Conservation (phyloP, 2,113 vertebrate species). For the Ancistrus triradiatus region DNA sequence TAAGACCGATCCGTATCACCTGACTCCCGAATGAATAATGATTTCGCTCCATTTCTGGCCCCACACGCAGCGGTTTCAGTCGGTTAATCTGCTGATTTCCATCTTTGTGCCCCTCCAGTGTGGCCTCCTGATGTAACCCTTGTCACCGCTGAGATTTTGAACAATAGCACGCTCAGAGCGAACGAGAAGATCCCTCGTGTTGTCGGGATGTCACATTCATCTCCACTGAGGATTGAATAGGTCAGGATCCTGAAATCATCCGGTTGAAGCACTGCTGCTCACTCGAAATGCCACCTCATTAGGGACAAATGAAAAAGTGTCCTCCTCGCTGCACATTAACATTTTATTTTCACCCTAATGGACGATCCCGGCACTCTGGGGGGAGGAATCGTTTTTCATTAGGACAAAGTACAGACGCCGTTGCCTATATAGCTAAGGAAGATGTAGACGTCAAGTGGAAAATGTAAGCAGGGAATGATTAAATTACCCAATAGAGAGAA, state of each 20-base stretch:
- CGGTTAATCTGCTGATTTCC: conserved; percentile 2
- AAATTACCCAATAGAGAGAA: no score
- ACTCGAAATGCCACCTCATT: conserved; percentile 36
- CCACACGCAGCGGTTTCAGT: not conserved
- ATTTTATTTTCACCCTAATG: conserved; percentile 24
- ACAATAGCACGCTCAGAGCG: not conserved
- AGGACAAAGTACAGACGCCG: conserved; percentile 10
- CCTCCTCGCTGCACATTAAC: conserved; percentile 28
- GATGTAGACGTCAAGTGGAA: no score
- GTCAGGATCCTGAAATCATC: conserved; percentile 24
- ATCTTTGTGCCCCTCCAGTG: not conserved
- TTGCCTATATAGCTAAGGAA: not conserved
- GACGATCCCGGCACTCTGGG: conserved; percentile 7
- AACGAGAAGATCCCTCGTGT: not conserved
- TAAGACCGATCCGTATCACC: not conserved
- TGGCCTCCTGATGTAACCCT: not conserved
- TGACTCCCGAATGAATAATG: not conserved
- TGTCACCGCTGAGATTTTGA: not conserved
- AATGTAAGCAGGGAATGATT: not conserved
- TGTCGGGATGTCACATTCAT: conserved; percentile 9
- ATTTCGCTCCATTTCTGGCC: not conserved
- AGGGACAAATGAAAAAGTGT: conserved; percentile 23
- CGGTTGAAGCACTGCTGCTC: conserved; percentile 19
- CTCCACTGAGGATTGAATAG: conserved; percentile 7
- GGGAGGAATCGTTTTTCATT: conserved; percentile 30